These are phyloP conservation scores for Holotrichia oblita DNA, from an alignment of 1,140 invertebrate genomes.

Conservation along the genomic window DNA sequence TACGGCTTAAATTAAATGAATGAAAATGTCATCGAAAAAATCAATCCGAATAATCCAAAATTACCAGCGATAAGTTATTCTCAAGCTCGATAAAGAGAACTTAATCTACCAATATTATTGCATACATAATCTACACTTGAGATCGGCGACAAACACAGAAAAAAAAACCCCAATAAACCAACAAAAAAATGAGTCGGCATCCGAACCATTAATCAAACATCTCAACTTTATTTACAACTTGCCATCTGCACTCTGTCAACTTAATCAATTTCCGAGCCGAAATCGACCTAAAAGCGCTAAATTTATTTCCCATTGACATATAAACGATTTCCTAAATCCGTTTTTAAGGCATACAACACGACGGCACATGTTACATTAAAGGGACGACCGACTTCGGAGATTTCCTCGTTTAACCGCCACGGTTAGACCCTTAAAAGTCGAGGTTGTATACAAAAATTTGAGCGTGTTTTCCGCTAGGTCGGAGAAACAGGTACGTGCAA, in stretches of 20 bases:
- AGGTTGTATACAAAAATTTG: no score
- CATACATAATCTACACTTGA: no score
- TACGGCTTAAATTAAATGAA: no score
- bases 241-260: slow-evolving; percentile 15
- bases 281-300: neutral
- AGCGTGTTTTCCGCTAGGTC: no score
- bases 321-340: slow-evolving; percentile 10
- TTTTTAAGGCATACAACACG: neutral
- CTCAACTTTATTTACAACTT: slow-evolving; percentile 15
- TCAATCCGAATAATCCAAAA: no score
- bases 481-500: no score
- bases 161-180: neutral
- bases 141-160: neutral
- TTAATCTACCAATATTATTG: no score
- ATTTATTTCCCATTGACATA: slow-evolving; percentile 7
- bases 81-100: no score
- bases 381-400: neutral
- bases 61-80: no score
- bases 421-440: no score
- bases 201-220: slow-evolving; percentile 3
- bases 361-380: slow-evolving; percentile 3
- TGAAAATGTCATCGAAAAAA: no score
- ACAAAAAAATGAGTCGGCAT: neutral
- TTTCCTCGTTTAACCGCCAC: neutral
- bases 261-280: neutral